Evolutionary conservation across 1,140 invertebrate species (phyloP), one percentile per base, ranked within the genome.

Genomic region (Brachionus koreanus): DNA sequence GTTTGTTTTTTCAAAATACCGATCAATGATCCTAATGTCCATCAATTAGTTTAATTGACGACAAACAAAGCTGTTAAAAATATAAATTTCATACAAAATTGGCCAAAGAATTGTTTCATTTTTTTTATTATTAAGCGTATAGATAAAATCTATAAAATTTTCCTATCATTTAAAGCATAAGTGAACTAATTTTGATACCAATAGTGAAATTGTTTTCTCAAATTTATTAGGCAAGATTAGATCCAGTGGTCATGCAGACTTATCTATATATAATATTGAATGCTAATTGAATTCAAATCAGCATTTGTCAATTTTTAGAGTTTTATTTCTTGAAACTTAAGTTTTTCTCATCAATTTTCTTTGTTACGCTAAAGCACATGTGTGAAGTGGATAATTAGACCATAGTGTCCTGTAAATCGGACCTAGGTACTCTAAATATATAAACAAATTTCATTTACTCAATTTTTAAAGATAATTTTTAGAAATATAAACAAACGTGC

Each of bases 331-430:
- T 65, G 63, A 69, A 69, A 19, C 35, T 39, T 69, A 37, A 37
- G 35, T 39, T 69, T 69, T 69, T 69, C 65, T 69, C 65, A 69
- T 69, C 65, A 39, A 69, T 69, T 69, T 69, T 69, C 33, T 69
- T 69, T 16, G 65, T 9, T 39, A 69, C 35, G 65, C 69, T 46
- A 29, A 46, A 74, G 42, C 69, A 74, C 69, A 74, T 74, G 69
- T 74, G 69, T 74, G 69, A 74, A 74, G 69, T 74, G 69, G 69
- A 29, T 49, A 74, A 74, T 74, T 74, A 74, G 69, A 74, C 37
- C 39, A 74, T 0, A 74, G 23, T 74, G 69, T 74, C 69, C 25
- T 23, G 6, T 25, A 46, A 46, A 23, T 46, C 1, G 42, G 23
- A 46, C 23, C 35, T 69, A 16, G 65, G 33, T 69, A 69, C 16